Conservation (phyloP, 2,888 invertebrate species). For the Epirrhoe alternata region DNA sequence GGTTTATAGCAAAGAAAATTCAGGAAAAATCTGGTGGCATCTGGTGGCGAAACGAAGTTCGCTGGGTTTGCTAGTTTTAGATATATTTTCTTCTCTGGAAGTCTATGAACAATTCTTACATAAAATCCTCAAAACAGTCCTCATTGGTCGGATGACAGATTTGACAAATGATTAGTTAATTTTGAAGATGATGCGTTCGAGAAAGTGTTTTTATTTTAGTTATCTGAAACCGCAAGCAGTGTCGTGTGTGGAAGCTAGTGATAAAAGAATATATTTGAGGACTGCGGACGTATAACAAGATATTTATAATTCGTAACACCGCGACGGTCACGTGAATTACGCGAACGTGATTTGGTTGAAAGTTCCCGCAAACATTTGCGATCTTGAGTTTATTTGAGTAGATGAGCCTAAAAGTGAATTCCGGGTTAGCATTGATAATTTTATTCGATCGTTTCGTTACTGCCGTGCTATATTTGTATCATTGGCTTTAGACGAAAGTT, state of each 20-base stretch:
- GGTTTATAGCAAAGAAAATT: too few species aligned
- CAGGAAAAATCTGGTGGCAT: too few species aligned
- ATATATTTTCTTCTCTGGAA: too few species aligned
- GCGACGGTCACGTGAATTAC: conserved; percentile 24
- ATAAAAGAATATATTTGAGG: conserved; percentile 48
- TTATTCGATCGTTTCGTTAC: neutral
- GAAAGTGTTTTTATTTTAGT: neutral
- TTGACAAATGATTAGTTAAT: too few species aligned
- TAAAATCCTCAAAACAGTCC: too few species aligned
- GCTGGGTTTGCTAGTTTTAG: too few species aligned
- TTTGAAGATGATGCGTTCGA: too few species aligned
- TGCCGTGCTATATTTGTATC: neutral
- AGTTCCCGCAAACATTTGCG: neutral
- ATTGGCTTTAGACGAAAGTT: neutral
- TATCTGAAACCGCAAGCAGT: neutral
- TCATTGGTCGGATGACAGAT: too few species aligned
- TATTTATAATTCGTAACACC: conserved; percentile 25
- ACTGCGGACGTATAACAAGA: conserved; percentile 31
- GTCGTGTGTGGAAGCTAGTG: neutral
- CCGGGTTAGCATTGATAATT: neutral
- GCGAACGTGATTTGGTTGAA: neutral
- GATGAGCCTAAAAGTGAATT: neutral
- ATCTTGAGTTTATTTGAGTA: neutral
- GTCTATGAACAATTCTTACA: too few species aligned
- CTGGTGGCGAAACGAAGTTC: too few species aligned